These are phyloP conservation scores for Zoanthus sansibaricus DNA, from an alignment of 92 coral and sea anemone genomes.

Conservation along the genomic window DNA sequence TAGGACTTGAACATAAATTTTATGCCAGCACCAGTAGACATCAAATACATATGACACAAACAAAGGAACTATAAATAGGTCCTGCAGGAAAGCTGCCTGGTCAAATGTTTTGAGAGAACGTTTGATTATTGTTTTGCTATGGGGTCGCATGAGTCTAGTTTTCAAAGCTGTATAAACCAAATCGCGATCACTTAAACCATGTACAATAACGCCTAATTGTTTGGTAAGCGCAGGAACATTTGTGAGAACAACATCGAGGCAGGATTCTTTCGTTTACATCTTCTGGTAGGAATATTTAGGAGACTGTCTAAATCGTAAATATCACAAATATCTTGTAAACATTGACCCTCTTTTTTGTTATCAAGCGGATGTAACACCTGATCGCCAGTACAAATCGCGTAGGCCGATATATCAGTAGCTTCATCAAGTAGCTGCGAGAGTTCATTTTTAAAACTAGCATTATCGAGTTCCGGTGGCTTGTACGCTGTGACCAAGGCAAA, in stretches of 20 bases:
- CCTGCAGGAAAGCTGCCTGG: conserved; percentile 49
- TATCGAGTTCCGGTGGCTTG: conserved; percentile 56
- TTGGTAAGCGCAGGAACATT: conserved; percentile 9
- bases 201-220: conserved; percentile 2
- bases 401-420: conserved; percentile 34
- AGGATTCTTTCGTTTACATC: conserved; percentile 5
- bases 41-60: conserved; percentile 64
- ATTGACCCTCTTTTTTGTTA: conserved; percentile 46
- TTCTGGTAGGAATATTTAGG: conserved; percentile 26
- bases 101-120: conserved; percentile 56
- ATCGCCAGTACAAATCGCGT: conserved; percentile 48
- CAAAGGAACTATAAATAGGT: conserved; percentile 53
- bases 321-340: conserved; percentile 47
- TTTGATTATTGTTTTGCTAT: conserved; percentile 46
- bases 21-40: conserved; percentile 67
- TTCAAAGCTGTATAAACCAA: not conserved
- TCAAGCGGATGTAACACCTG: conserved; percentile 30
- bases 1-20: conserved; percentile 50
- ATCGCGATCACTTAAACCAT: conserved; percentile 1
- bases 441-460: conserved; percentile 25
- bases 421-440: conserved; percentile 30
- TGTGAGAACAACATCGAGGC: conserved; percentile 8
- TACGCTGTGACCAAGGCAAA: conserved; percentile 49
- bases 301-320: conserved; percentile 35
- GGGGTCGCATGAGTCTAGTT: conserved; percentile 35